Conservation (phyloP, 1,140 invertebrate genomes). For the Mya arenaria region DNA sequence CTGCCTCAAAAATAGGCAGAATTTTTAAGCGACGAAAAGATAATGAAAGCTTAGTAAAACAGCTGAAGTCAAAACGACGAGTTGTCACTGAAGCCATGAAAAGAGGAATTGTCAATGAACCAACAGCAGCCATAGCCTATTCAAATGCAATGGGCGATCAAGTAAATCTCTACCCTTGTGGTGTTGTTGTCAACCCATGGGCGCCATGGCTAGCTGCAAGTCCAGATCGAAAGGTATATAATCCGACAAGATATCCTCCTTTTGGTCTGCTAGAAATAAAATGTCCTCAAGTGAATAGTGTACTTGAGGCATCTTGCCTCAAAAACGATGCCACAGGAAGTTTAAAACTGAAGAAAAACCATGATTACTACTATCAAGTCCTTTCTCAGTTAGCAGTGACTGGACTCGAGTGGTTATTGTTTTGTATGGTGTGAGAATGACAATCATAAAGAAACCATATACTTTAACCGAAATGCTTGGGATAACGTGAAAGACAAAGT, state of each 20-base stretch:
- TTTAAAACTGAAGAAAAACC: conserved; percentile 18
- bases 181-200: conserved; percentile 10
- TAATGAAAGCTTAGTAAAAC: neutral
- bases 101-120: conserved; percentile 7
- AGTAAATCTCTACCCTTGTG: conserved; percentile 46
- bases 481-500: too few relatives aligned
- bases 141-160: neutral
- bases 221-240: conserved; percentile 54
- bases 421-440: too few relatives aligned
- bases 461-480: too few relatives aligned
- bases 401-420: conserved; percentile 20
- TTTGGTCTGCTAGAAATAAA: conserved; percentile 24
- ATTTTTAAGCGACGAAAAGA: neutral
- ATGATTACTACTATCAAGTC: conserved; percentile 38
- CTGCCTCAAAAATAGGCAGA: neutral
- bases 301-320: neutral
- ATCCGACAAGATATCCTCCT: conserved; percentile 14
- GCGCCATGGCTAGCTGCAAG: conserved; percentile 47
- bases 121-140: conserved; percentile 5
- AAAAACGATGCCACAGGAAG: neutral
- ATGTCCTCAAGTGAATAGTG: conserved; percentile 18
- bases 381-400: conserved; percentile 12
- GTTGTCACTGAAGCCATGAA: conserved; percentile 1
- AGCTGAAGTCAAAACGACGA: neutral
- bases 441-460: too few relatives aligned